Evolutionary conservation across 2,113 vertebrate species (phyloP), one percentile per base, ranked within the genome.

Genomic region (Trochalopteron elliotii): DNA sequence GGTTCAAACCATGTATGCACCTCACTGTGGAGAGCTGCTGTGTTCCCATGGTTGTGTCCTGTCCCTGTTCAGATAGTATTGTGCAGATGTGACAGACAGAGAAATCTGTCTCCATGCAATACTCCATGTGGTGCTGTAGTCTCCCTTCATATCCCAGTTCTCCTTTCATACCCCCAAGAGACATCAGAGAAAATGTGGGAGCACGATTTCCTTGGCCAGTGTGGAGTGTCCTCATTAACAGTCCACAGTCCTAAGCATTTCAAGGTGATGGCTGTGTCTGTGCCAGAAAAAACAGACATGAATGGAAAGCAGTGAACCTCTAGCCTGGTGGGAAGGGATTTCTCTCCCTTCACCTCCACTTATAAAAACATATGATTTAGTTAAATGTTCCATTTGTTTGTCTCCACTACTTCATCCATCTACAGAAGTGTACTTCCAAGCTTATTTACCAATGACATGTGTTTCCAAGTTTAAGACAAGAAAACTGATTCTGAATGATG

Each of bases 11-110:
- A 1, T 15, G 12, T 31, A 1, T 9, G 19, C n/a, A 25, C 11
- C 8, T 52, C 27, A 4, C 5, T 45, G 31, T 57, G 40, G 40
- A 77, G 71, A 61, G 64, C 67, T 84, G 68, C 52, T 69, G 13
- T 52, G 23, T 35, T 61, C 37, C 24, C 0, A 0, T 30, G 44
- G 31, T 5, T 33, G 42, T n/a, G 30, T 9, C 2, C 12, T 61
- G 40, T 53, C 45, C 9, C 49, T 1, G 0, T 28, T 83, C 53
- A 76, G 35, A 9, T 18, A 45, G 13, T 2, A 5, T 8, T 47
- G 27, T 5, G 8, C 74, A 72, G 28, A 0, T 15, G 49, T 69
- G 42, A 23, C 56, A 68, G n/a, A 17, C 33, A 42, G 39, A 63
- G 60, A 22, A 77, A 53, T 5, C 5, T 85, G 7, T 56, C 56